These are phyloP conservation scores for Apodemus speciosus DNA, from an alignment of 2,113 vertebrate species.

Conservation along the genomic window DNA sequence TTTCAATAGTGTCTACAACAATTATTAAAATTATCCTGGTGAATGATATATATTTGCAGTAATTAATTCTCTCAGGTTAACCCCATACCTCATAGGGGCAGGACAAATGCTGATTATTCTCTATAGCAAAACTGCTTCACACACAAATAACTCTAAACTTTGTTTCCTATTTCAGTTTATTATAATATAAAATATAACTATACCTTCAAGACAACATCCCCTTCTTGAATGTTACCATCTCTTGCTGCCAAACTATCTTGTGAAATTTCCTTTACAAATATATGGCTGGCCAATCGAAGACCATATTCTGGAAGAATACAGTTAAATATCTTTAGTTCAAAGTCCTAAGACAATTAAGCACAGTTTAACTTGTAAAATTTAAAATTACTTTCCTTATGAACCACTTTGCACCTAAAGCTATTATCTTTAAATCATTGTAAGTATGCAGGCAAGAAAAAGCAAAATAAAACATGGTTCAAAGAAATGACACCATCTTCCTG, in stretches of 20 bases:
- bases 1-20: not conserved
- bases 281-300: slow-evolving; percentile 98
- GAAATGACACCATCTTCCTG: not conserved
- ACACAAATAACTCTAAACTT: not conserved
- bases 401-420: not conserved
- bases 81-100: not conserved
- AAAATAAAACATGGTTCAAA: not conserved
- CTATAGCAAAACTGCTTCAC: not conserved
- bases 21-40: not conserved
- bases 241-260: slow-evolving; percentile 98
- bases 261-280: slow-evolving; percentile 99
- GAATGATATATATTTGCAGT: not conserved
- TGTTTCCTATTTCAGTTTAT: not conserved
- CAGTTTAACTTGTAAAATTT: not conserved
- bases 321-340: slow-evolving; percentile 57
- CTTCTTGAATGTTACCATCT: slow-evolving; percentile 99
- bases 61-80: not conserved
- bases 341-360: not conserved
- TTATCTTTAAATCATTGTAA: not conserved
- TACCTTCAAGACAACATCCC: slow-evolving; percentile 99
- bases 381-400: not conserved
- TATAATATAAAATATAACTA: slow-evolving; percentile 28
- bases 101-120: not conserved
- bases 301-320: slow-evolving; percentile 92
- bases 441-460: not conserved